Evolutionary conservation across 1,140 invertebrate genomes (phyloP), one percentile per base, ranked within the genome.

Genomic region (Kradibia gibbosae): DNA sequence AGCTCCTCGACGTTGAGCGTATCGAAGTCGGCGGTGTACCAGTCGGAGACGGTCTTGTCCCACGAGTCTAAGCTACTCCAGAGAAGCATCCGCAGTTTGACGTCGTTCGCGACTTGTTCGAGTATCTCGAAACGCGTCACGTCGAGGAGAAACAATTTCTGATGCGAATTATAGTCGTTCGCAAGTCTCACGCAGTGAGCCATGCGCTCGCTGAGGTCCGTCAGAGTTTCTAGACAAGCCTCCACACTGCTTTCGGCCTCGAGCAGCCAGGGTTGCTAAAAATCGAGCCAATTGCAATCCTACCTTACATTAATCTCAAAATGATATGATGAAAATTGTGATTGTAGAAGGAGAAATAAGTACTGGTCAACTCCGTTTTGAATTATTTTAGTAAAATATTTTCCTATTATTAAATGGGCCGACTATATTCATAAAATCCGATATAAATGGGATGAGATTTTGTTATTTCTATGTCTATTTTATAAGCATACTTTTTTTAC

Each of bases 41-140:
- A 95, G 62, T 93, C 90, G 5, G 90, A 85, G 11, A 95, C 75
- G 10, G 91, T 88, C 82, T 88, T 86, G 10, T 94, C 93, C 96
- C 96, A 98, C 42, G 94, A 93, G 42, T 93, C 93, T 2, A 95
- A 90, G 55, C 94, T 95, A 55, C 95, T 94, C 95, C 96, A 97
- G 0, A 98, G 89, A 55, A 96, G 91, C 87, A 94, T 94, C 57
- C 96, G 93, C 36, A 97, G 88, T 85, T 95, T 95, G 1, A 97
- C 93, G 84, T 97, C 95, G 78, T 93, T 94, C 82, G 94, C 93
- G 0, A 95, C 94, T 87, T 95, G 94, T 80, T 97, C 96, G 62
- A 98, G 90, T 22, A 94, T 93, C 55, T 97, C 96, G 86, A 96
- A 94, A 87, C 95, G 93, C 3, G 95, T 95, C 28, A 96, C 93